Evolutionary conservation across 2,888 invertebrate species (phyloP), one percentile per base, ranked within the genome.

Genomic region (Eupeodes luniger): DNA sequence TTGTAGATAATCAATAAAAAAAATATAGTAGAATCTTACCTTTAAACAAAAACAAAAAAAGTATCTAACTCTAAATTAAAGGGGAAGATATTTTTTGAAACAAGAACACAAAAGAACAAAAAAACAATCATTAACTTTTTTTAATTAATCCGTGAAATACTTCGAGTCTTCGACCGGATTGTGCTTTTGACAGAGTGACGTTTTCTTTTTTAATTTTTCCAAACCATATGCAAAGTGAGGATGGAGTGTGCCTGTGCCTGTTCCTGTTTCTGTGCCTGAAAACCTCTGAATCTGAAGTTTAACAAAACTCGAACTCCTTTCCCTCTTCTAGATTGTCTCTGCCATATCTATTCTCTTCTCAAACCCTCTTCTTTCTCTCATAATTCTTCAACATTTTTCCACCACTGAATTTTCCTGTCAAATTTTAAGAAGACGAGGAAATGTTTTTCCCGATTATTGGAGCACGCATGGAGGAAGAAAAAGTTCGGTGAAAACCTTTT

Each of bases 141-240:
- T 59, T 27, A 27, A 70, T 57, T 49, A 40, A 80, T 77, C 67
- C 66, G 44, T 72, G 34, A 84, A 36, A 76, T 67, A 80, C 70
- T 53, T 57, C 27, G 53, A 53, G 64, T 57, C 70, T 53, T 57
- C 27, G 53, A 53, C 70, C 62, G 64, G 55, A 51, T 81, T 69
- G 84, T 77, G 74, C 72, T 66, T 74, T 55, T 70, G 53, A 53
- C 69, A 69, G 27, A 27, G 70, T 80, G 53, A 80, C 78, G 86
- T 76, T 87, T 87, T 83, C 34, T 4, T 76, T 36, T 67, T 59
- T 14, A 67, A 44, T 86, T 83, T 79, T 47, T 66, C 59, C 72
- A 59, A 47, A 87, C 86, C 86, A 87, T 87, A 87, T 87, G 86
- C 66, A 87, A 86, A 75, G 86, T 76, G 66, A 72, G 59, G 27